Evolutionary conservation across 2,888 invertebrate species (phyloP).

Genomic region (Sphaerophoria rueppellii): DNA sequence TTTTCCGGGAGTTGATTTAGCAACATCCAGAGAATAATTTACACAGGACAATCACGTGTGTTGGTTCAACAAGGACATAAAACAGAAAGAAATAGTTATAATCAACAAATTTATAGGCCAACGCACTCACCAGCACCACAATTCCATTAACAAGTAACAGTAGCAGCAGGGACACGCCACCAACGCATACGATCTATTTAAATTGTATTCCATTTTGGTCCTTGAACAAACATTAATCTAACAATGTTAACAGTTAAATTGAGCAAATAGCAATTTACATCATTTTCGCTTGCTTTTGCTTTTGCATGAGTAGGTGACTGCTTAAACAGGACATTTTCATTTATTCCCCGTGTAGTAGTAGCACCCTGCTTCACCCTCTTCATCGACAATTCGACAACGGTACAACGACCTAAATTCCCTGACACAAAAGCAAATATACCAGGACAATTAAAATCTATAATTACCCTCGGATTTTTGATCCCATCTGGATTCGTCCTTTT

Average conservation of each 20-base stretch:
- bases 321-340: slow-evolving; percentile 33
- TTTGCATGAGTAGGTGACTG: not conserved
- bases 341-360: not conserved
- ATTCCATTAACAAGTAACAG: not conserved
- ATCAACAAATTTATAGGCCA: slow-evolving; percentile 21
- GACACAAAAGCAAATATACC: slow-evolving; percentile 41
- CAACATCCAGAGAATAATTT: slow-evolving; percentile 63
- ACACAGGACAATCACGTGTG: slow-evolving; percentile 51
- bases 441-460: slow-evolving; percentile 67
- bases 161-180: not conserved
- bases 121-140: slow-evolving; percentile 6
- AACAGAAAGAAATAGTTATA: slow-evolving; percentile 25
- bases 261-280: slow-evolving; percentile 67
- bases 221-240: slow-evolving; percentile 64
- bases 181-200: slow-evolving; percentile 10
- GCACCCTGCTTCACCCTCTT: slow-evolving; percentile 4
- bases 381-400: slow-evolving; percentile 14
- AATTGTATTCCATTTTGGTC: slow-evolving; percentile 24
- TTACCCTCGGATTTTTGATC: slow-evolving; percentile 50
- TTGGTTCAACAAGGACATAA: slow-evolving; percentile 24
- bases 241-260: slow-evolving; percentile 67
- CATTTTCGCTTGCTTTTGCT: slow-evolving; percentile 26
- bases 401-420: slow-evolving; percentile 35
- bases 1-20: slow-evolving; percentile 42
- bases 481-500: slow-evolving; percentile 29